phyloP scores from a whole-genome alignment of 2,113 vertebrate genomes.

The Burhinus oedicnemus region DNA sequence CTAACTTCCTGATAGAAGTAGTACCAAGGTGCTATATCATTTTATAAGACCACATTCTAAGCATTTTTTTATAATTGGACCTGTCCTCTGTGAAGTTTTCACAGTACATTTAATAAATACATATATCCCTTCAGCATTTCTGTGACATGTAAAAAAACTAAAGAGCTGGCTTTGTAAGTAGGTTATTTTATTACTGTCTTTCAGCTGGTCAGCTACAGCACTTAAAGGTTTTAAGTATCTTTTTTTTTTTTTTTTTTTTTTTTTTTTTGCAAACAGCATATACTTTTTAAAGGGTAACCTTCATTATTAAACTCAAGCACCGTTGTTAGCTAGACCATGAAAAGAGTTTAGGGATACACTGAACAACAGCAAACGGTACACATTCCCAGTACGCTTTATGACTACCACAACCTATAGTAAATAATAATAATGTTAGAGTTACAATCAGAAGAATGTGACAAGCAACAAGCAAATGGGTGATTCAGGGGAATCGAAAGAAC shows the following conservation, averaged over 20 bases:
- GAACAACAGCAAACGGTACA: neutral
- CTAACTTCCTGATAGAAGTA: neutral
- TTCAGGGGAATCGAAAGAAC: neutral
- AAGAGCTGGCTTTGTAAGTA: neutral
- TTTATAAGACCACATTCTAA: neutral
- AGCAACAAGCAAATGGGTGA: neutral
- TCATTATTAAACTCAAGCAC: neutral
- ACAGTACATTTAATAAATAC: neutral
- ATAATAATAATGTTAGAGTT: neutral
- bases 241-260: too few relatives aligned
- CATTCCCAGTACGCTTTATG: neutral
- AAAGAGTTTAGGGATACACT: neutral
- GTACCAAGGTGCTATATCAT: accelerated
- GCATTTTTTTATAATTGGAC: neutral
- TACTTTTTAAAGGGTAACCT: neutral
- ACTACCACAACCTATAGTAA: neutral
- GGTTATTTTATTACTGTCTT: neutral
- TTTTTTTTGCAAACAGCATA: neutral
- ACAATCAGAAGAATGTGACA: neutral
- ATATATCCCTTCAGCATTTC: neutral
- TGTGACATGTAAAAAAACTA: neutral
- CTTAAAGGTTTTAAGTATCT: neutral
- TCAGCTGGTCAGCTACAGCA: neutral
- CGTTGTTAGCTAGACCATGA: neutral
- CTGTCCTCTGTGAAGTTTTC: neutral